A percentile compares a stretch with the other conserved stretches of the same genome.
These are phyloP conservation scores for Holothuria scabra DNA, from an alignment of 53 echinoderm and acorn worm species.

Conservation along the genomic window DNA sequence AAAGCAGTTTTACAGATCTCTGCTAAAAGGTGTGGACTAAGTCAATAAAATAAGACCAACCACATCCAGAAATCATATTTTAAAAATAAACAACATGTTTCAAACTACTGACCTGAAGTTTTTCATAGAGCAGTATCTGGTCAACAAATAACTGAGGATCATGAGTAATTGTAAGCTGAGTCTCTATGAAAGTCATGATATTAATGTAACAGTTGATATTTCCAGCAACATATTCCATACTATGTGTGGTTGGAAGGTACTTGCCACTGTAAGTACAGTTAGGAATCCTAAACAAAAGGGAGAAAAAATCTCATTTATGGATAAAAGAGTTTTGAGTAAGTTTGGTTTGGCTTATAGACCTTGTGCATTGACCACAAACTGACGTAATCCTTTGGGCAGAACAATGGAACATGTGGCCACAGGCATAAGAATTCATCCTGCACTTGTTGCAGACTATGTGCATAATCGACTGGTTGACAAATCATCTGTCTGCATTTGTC, in stretches of 20 bases:
- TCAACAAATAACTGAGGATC: slow-evolving; percentile 95
- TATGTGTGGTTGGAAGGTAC: slow-evolving; percentile 36
- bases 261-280: slow-evolving; percentile 28
- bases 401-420: too few species aligned
- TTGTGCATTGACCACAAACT: too few species aligned
- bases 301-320: neutral
- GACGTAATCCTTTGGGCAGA: too few species aligned
- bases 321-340: too few species aligned
- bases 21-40: neutral
- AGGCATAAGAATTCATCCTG: too few species aligned
- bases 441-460: too few species aligned
- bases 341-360: too few species aligned
- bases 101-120: slow-evolving; percentile 76
- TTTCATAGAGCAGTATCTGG: slow-evolving; percentile 86
- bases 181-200: slow-evolving; percentile 92
- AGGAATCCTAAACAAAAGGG: slow-evolving; percentile 7
- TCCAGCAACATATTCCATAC: slow-evolving; percentile 30
- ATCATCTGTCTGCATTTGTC: too few species aligned
- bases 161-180: slow-evolving; percentile 82
- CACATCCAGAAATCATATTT: neutral
- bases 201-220: slow-evolving; percentile 67
- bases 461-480: too few species aligned
- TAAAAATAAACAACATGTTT: neutral
- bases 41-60: neutral
- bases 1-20: neutral